Conservation (phyloP, 2,888 invertebrate genomes). For the Caenorhabditis virilis region DNA sequence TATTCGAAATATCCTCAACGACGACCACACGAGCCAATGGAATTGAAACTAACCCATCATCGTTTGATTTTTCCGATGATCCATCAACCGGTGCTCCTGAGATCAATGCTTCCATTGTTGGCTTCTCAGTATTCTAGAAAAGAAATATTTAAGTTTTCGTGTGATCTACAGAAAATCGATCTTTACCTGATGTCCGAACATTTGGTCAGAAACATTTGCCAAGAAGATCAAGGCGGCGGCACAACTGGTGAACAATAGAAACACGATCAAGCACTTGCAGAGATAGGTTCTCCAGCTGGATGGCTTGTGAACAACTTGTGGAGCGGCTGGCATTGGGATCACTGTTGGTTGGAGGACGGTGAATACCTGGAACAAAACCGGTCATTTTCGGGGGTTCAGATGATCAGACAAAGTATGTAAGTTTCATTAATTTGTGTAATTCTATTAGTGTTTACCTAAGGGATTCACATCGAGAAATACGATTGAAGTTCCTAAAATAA, state of each 20-base stretch:
- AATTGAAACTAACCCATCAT: conserved; percentile 17
- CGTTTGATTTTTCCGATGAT: conserved; percentile 13
- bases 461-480: too few species aligned
- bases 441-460: too few species aligned
- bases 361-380: conserved; percentile 34
- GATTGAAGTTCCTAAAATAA: too few species aligned
- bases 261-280: conserved; percentile 11
- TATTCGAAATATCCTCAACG: conserved; percentile 20
- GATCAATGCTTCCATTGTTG: conserved; percentile 25
- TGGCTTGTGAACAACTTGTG: background rate
- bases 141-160: conserved; percentile 1
- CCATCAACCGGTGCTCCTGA: background rate
- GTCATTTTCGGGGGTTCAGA: background rate
- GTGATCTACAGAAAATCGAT: background rate
- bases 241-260: conserved; percentile 21
- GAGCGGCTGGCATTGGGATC: conserved; percentile 35
- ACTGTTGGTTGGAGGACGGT: conserved; percentile 48
- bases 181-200: background rate
- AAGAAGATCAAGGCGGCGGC: conserved; percentile 15
- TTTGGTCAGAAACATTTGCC: conserved; percentile 10
- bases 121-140: conserved; percentile 16
- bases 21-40: conserved; percentile 33
- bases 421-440: too few species aligned
- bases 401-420: too few species aligned
- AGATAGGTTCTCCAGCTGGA: background rate